Percentiles rank a stretch among this genome's conserved stretches.
Evolutionary conservation across 2,888 invertebrate species (phyloP).

Genomic region (Aporophyla nigra): DNA sequence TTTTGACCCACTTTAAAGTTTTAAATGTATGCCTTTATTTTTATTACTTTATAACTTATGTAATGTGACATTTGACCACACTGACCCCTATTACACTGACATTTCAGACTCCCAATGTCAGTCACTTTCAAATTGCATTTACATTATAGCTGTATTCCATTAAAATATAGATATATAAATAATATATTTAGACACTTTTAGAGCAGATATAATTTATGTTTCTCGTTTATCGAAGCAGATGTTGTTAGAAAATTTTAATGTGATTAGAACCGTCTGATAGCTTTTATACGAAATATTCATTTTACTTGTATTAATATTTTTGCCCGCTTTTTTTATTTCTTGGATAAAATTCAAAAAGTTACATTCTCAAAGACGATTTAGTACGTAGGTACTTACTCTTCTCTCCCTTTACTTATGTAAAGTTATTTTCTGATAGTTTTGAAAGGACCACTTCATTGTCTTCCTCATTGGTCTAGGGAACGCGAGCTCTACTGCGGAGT

Average conservation of each 20-base stretch:
- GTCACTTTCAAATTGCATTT: constrained; percentile 49
- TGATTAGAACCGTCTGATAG: background rate
- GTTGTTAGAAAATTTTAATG: background rate
- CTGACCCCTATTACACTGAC: constrained; percentile 52
- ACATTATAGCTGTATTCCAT: constrained; percentile 19
- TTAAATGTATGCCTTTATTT: constrained; percentile 14
- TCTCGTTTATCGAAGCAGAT: background rate
- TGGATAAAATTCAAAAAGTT: background rate
- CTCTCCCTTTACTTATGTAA: too few relatives aligned
- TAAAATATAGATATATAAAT: constrained; percentile 13
- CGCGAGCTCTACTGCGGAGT: too few relatives aligned
- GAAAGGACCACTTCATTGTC: too few relatives aligned
- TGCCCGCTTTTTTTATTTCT: background rate
- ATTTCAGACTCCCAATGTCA: constrained; percentile 59
- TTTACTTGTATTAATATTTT: background rate
- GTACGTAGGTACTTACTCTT: background rate
- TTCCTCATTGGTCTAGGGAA: too few relatives aligned
- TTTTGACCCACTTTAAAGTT: constrained; percentile 33
- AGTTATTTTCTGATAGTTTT: too few relatives aligned
- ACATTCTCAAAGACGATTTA: background rate
- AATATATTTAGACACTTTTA: constrained; percentile 14
- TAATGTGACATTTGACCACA: constrained; percentile 52
- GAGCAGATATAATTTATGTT: constrained; percentile 4
- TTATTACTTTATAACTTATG: constrained; percentile 36
- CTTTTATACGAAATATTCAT: background rate